phyloP scores from a whole-genome alignment of 2,113 vertebrate genomes.

The Muntiacus muntjak region DNA sequence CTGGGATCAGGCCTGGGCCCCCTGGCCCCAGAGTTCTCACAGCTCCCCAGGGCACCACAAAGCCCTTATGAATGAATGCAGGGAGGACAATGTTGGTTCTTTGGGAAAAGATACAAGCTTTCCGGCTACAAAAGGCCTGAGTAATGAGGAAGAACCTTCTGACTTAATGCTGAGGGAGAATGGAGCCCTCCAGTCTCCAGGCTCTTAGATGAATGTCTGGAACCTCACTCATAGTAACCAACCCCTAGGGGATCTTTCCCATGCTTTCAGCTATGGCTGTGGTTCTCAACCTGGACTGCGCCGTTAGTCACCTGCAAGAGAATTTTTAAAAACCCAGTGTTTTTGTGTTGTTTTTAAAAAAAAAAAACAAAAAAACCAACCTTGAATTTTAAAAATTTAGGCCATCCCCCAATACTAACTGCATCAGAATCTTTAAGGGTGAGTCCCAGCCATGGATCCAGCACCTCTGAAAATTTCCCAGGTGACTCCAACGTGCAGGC shows the following conservation, averaged over 20 bases:
- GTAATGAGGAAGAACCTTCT: not conserved
- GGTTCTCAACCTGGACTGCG: not conserved
- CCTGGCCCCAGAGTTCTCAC: not conserved
- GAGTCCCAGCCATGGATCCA: not conserved
- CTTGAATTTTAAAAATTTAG: not conserved
- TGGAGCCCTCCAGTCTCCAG: too few relatives aligned
- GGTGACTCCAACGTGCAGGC: not conserved
- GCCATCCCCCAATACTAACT: not conserved
- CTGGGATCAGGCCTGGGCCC: not conserved
- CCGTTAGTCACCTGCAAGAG: not conserved
- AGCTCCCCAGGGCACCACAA: not conserved
- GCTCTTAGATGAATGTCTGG: not conserved
- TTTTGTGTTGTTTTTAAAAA: too few relatives aligned
- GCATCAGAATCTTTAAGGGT: not conserved
- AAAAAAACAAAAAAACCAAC: fast-evolving
- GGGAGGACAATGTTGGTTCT: not conserved
- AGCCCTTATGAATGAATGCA: not conserved
- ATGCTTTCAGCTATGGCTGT: not conserved
- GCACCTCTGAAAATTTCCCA: not conserved
- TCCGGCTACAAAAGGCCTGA: not conserved
- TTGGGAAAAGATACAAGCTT: not conserved
- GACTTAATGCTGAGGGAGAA: not conserved
- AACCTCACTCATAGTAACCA: too few relatives aligned
- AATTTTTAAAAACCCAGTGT: not conserved
- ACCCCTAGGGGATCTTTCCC: not conserved